Percentiles rank a stretch among this genome's conserved stretches.
Conservation (phyloP, 2,113 vertebrate species). For the Cyanocitta stelleri region DNA sequence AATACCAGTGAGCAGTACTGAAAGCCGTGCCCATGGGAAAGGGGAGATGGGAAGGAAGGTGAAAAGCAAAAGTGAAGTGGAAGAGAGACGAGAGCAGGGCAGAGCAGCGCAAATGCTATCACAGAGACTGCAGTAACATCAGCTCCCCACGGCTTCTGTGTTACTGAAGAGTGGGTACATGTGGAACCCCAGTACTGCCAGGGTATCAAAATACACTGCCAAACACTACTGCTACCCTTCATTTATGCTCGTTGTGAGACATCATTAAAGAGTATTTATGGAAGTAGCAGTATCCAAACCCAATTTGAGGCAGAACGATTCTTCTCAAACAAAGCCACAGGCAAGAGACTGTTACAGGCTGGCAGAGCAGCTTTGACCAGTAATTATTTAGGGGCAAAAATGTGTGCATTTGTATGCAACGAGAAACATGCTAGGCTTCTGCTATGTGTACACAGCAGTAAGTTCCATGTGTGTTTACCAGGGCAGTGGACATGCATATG, state of each 20-base stretch:
- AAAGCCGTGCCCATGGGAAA: background rate
- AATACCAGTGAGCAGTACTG: background rate
- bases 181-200: background rate
- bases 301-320: background rate
- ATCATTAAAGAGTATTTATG: background rate
- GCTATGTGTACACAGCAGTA: background rate
- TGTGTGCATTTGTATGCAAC: background rate
- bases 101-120: background rate
- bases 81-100: accelerated
- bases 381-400: constrained; percentile 5
- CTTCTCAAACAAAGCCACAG: constrained; percentile 29
- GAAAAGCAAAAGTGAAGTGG: background rate
- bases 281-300: background rate
- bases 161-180: background rate
- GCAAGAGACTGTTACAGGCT: background rate
- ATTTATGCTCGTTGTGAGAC: background rate
- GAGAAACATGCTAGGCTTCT: background rate
- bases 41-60: background rate
- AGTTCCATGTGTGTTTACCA: background rate
- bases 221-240: background rate
- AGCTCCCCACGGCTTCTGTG: background rate
- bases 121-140: accelerated
- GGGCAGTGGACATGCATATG: accelerated
- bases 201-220: background rate
- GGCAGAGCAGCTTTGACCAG: background rate